Evolutionary conservation across 1,140 invertebrate genomes (phyloP).

Genomic region (Stenopsyche tienmushanensis): DNA sequence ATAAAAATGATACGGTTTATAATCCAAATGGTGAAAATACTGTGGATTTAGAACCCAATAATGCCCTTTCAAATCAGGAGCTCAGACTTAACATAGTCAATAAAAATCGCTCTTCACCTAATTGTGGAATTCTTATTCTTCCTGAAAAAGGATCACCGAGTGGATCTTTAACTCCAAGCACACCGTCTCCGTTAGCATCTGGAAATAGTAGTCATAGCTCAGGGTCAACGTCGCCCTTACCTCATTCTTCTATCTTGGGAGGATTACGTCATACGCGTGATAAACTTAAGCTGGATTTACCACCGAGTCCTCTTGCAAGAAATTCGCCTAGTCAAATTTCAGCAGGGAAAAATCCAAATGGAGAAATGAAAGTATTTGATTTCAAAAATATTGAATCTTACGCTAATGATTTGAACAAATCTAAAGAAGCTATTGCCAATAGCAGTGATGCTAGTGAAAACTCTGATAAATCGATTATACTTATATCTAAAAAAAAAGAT

Average conservation of each 20-base stretch:
- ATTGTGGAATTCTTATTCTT: conserved; percentile 30
- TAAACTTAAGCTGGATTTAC: conserved; percentile 69
- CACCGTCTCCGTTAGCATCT: conserved; percentile 50
- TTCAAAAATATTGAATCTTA: conserved; percentile 35
- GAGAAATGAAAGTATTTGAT: conserved; percentile 38
- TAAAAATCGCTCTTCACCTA: conserved; percentile 21
- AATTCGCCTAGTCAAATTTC: conserved; percentile 27
- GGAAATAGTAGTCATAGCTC: conserved; percentile 50
- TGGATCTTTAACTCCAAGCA: conserved; percentile 41
- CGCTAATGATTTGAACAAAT: background rate
- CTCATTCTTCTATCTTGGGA: conserved; percentile 55
- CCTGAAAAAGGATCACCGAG: conserved; percentile 41
- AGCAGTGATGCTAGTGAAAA: conserved; percentile 10
- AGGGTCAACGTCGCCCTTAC: conserved; percentile 36
- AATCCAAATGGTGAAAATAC: conserved; percentile 44
- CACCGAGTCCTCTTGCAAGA: conserved; percentile 51
- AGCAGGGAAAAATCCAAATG: conserved; percentile 33
- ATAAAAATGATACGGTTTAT: conserved; percentile 42
- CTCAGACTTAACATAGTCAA: conserved; percentile 30
- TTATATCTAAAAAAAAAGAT: background rate
- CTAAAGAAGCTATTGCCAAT: conserved; percentile 14
- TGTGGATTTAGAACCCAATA: conserved; percentile 29
- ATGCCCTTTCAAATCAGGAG: conserved; percentile 20
- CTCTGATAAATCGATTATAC: background rate
- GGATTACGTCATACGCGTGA: conserved; percentile 72